Base-by-base conservation (phyloP, 2,113 vertebrate species). In the Aptenodytes patagonicus region DNA sequence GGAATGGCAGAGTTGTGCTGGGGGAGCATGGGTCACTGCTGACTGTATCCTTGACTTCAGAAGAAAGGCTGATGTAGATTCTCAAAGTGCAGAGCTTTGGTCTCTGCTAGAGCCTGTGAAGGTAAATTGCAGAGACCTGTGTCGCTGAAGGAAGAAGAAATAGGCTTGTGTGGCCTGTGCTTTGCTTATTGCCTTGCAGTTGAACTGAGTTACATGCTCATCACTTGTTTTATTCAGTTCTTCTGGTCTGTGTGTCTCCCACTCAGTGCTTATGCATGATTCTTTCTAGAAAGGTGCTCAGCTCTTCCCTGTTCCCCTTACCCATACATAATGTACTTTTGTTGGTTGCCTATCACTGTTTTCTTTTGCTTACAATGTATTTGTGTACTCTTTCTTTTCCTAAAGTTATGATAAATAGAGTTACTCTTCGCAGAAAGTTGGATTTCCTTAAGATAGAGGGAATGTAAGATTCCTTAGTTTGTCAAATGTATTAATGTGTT, bases 1-100 rank as follows among this genome's bases (percentile, higher is more conserved):
- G 83, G 5, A 47, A 3, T 3, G 18, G 7, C 26, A 3, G 0
- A 22, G 25, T 1, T 61, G 31, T 54, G 64, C 18, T 36, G 20
- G 2, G 38, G 64, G 20, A 86, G 29, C 7, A 1, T 4, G n/a
- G 60, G 9, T 34, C 36, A 1, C 19, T 83, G 28, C 14, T 66
- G 40, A 1, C 38, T 47, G 8, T 12, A 6, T 17, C 18, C 20
- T 17, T 61, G 49, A 9, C 10, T 42, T 34, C 21, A 52, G 21
- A 68, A 44, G 29, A 61, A n/a, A 34, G 25, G 38, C 34, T 49
- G 51, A 4, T 66, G 28, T 6, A 24, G 42, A 4, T 12, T 60
- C 57, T 49, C 13, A 9, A 64, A 57, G 18, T 26, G 47, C 5
- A 52, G 76, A 47, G 32, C 47, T 72, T 62, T 86, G 42, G n/a